Base-by-base conservation (phyloP, 2,113 vertebrate species). In the Carassius carassius region DNA sequence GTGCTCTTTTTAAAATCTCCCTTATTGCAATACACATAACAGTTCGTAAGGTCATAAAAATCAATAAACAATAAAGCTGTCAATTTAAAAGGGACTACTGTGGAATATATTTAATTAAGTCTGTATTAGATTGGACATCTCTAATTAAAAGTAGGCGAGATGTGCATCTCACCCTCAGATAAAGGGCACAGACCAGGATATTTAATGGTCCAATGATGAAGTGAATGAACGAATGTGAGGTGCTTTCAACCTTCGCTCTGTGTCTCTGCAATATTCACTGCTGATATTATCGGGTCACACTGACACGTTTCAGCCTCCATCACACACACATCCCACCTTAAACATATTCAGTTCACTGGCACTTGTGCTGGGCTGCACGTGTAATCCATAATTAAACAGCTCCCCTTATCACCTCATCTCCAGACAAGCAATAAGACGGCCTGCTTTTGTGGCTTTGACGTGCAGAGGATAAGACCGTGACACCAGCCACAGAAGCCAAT, bases 361-460 rank as follows among this genome's bases (percentile, higher is more conserved):
- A 67, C 63, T 81, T 63, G 75, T 82, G 70, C 73, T 77, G 69
- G 58, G 77, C 77, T 75, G 67, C 78, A 81, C 32, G 49, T 67
- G 70, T 82, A 82, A 84, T 87, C 69, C 86, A 87, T 84, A 84
- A 87, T 81, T 87, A 87, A 87, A 84, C 83, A 87, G 86, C 63
- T 35, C 78, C 54, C 81, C 63, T 85, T 84, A 85, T 82, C 63
- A 37, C 60, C 41, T 70, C 78, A 85, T 87, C 86, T 84, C 78
- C 78, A 87, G 86, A 87, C 70, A 23, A 80, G 78, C 78, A 69
- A 76, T 81, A 84, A 84, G 82, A 29, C 49, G 2, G 29, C 35
- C 54, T 56, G 54, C 73, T 60, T 76, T 86, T 76, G 70, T 83
- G 82, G 51, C n/a, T 75, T 63, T 60, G 56, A 86, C 70, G 78